phyloP scores from a whole-genome alignment of 2,113 vertebrate genomes.

The Dasyornis broadbenti region DNA sequence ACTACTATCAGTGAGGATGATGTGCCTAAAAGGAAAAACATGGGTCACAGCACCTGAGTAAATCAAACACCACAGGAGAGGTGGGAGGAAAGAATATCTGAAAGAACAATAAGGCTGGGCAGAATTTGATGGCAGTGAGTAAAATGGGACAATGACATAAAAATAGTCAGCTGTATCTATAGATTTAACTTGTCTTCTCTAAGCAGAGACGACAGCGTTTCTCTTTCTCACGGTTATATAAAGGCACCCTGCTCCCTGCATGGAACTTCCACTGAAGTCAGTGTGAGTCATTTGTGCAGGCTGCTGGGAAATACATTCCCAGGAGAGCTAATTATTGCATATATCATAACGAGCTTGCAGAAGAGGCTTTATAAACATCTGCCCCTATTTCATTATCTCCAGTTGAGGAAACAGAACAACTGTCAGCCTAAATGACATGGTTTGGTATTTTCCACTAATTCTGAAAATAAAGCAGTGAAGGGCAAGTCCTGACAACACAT shows the following conservation, averaged over 20 bases:
- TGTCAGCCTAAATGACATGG: neutral
- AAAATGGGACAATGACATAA: neutral
- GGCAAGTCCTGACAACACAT: neutral
- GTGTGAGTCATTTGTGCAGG: neutral
- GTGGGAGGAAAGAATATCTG: neutral
- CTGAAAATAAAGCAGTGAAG: neutral
- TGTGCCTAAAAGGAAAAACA: neutral
- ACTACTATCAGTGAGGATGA: neutral
- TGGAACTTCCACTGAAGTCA: neutral
- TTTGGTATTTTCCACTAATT: neutral
- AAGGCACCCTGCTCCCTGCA: neutral
- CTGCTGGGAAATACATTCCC: neutral
- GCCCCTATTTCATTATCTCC: neutral
- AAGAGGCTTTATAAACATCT: constrained; percentile 35
- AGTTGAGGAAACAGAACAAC: neutral
- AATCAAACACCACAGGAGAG: neutral
- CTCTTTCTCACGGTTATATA: neutral
- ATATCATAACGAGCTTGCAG: neutral
- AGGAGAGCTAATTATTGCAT: constrained; percentile 42
- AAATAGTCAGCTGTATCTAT: neutral
- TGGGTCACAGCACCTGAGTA: neutral
- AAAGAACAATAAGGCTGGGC: neutral
- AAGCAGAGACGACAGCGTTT: neutral
- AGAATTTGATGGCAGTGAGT: neutral
- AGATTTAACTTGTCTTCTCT: neutral